phyloP scores from a whole-genome alignment of 2,113 vertebrate species.

The Periophthalmodon schlosseri region DNA sequence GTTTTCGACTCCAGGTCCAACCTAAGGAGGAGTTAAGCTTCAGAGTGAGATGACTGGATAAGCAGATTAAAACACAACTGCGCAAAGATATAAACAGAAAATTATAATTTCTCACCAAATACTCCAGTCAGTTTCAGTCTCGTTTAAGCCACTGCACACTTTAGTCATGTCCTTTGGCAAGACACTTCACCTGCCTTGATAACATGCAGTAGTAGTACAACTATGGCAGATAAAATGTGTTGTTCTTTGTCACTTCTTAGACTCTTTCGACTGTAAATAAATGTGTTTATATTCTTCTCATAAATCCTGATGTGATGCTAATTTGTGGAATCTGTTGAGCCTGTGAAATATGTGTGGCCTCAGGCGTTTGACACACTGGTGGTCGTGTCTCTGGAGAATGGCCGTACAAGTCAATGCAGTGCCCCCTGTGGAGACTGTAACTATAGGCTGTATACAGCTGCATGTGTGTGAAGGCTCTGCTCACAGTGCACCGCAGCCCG shows the following conservation, averaged over 20 bases:
- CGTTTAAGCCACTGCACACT: no score
- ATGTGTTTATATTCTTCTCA: background rate
- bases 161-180: background rate
- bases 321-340: background rate
- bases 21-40: no score
- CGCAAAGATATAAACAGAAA: no score
- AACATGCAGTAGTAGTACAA: background rate
- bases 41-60: no score
- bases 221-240: no score
- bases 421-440: conserved; percentile 21
- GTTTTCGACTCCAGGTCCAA: no score
- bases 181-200: background rate
- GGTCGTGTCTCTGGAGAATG: conserved; percentile 14
- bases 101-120: no score
- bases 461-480: conserved; percentile 8
- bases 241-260: no score
- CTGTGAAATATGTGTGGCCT: background rate
- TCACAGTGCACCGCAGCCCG: conserved; percentile 1
- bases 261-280: no score
- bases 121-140: no score
- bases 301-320: background rate
- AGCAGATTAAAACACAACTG: no score
- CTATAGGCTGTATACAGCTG: background rate
- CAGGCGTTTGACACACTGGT: conserved; percentile 6
- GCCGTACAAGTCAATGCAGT: conserved; percentile 5